A percentile compares a stretch with the other conserved stretches of the same genome.
These are phyloP conservation scores for Petrocephalus schoutedeni DNA, from an alignment of 2,797 vertebrate genomes.

Conservation along the genomic window DNA sequence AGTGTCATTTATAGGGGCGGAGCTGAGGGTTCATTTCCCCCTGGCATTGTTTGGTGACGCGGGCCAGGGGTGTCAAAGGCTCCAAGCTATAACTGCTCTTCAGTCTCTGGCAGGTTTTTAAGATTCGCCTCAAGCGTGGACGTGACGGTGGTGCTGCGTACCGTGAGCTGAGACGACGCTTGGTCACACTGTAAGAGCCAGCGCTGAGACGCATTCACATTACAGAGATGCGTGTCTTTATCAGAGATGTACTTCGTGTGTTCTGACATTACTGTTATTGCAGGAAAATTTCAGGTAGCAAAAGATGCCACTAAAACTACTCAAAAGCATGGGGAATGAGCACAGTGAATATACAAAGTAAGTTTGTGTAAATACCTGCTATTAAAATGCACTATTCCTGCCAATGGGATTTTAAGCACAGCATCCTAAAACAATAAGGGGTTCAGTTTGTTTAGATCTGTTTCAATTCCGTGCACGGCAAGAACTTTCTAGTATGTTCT, in stretches of 20 bases:
- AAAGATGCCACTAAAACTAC: conserved; percentile 63
- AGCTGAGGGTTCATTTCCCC: conserved; percentile 30
- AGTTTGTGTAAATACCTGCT: conserved; percentile 36
- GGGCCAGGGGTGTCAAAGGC: conserved; percentile 31
- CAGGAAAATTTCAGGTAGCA: not conserved
- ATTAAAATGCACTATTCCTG: not conserved
- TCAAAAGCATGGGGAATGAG: conserved; percentile 53
- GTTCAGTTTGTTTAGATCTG: not conserved
- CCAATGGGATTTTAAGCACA: not conserved
- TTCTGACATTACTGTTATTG: not conserved
- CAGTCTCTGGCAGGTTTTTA: conserved; percentile 5
- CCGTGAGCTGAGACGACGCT: not conserved
- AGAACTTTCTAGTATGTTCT: not conserved
- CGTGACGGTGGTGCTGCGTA: not conserved
- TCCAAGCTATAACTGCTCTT: conserved; percentile 46
- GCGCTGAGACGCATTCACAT: not conserved
- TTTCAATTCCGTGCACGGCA: not conserved
- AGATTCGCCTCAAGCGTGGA: conserved; percentile 25
- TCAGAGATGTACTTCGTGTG: not conserved
- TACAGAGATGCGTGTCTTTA: not conserved
- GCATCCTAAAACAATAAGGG: not conserved
- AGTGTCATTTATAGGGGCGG: not conserved
- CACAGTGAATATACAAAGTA: conserved; percentile 59
- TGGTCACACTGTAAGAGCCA: not conserved
- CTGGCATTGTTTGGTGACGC: conserved; percentile 46